Evolutionary conservation across 2,888 invertebrate species (phyloP).

Genomic region (Fabriciana adippe): DNA sequence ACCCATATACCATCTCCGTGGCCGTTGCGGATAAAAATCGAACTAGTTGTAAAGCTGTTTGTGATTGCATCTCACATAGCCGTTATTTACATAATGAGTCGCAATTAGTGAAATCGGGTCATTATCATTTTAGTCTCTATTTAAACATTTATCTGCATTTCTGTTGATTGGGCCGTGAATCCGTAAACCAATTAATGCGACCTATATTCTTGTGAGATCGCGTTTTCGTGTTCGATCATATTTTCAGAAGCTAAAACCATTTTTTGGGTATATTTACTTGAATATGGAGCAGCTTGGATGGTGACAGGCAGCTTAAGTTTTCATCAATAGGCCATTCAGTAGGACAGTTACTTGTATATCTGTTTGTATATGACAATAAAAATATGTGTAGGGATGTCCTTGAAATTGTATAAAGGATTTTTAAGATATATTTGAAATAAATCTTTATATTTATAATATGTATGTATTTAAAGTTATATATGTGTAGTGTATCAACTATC

Average conservation of each 20-base stretch:
- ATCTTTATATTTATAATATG: too few relatives aligned
- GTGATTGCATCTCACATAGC: conserved; percentile 32
- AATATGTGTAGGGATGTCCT: too few relatives aligned
- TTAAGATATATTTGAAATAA: too few relatives aligned
- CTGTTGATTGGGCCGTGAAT: conserved; percentile 30
- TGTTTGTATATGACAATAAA: too few relatives aligned
- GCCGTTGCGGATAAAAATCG: not conserved
- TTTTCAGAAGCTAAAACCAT: not conserved
- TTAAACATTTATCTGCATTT: conserved; percentile 30
- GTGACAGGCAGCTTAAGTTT: too few relatives aligned
- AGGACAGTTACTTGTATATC: too few relatives aligned
- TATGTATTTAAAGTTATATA: too few relatives aligned
- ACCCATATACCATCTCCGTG: too few relatives aligned
- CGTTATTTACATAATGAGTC: conserved; percentile 35
- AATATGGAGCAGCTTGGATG: too few relatives aligned
- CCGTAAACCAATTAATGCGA: conserved; percentile 28
- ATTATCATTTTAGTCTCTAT: conserved; percentile 35
- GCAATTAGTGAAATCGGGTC: conserved; percentile 35
- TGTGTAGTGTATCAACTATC: too few relatives aligned
- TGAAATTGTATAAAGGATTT: too few relatives aligned
- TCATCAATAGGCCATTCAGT: too few relatives aligned
- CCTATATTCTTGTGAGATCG: conserved; percentile 25
- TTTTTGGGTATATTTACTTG: not conserved
- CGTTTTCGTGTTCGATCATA: conserved; percentile 8
- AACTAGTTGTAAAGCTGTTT: conserved; percentile 27